Evolutionary conservation across 2,113 vertebrate species (phyloP).

Genomic region (Malurus alboscapulatus): DNA sequence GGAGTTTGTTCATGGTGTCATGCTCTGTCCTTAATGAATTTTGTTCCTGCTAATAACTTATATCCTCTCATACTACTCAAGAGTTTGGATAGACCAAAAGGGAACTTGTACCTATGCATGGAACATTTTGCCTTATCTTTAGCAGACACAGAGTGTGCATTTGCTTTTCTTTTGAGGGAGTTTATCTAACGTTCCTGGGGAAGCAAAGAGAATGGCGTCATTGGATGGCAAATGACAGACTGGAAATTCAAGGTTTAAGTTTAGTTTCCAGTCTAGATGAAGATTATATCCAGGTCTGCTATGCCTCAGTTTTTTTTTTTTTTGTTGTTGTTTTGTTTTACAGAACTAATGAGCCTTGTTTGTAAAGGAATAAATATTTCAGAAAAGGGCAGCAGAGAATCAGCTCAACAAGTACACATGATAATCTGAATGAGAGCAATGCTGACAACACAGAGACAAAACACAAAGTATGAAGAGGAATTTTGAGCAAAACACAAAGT

Average conservation of each 20-base stretch:
- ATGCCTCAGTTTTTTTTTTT: neutral
- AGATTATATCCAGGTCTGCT: neutral
- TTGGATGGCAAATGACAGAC: neutral
- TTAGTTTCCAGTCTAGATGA: neutral
- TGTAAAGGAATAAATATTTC: neutral
- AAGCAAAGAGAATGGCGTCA: neutral
- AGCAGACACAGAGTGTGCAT: neutral
- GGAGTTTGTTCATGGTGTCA: neutral
- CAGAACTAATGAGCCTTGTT: neutral
- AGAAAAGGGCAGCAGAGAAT: neutral
- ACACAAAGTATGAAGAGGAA: neutral
- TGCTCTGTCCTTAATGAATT: neutral
- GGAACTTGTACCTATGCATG: accelerated
- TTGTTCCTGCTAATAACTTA: neutral
- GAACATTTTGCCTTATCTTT: neutral
- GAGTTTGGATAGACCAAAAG: neutral
- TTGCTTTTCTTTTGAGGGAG: neutral
- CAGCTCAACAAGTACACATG: neutral
- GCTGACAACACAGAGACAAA: neutral
- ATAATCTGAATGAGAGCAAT: neutral
- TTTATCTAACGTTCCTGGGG: neutral
- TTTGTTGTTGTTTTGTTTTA: too few species aligned
- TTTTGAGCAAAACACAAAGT: neutral
- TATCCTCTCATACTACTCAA: neutral
- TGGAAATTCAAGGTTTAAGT: neutral